Conservation (phyloP, 2,888 invertebrate species). For the Elegia similella region DNA sequence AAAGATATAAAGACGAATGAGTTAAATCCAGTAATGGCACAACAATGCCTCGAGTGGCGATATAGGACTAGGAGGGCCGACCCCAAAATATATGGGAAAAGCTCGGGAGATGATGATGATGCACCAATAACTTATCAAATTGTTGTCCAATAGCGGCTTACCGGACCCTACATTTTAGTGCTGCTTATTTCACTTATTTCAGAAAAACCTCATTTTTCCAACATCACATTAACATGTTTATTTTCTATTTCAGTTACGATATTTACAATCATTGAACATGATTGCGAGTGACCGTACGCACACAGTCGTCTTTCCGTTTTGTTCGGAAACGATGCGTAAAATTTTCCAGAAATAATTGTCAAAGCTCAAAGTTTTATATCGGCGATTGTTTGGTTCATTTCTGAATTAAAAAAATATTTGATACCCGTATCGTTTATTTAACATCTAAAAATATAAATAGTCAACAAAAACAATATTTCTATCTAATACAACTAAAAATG, state of each 20-base stretch:
- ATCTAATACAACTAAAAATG: no score
- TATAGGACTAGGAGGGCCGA: no score
- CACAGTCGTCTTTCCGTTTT: constrained; percentile 93
- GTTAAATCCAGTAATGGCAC: no score
- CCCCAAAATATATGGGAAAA: no score
- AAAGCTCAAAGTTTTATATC: constrained; percentile 14
- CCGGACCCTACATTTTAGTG: no score
- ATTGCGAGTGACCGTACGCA: constrained; percentile 95
- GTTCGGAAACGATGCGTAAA: constrained; percentile 83
- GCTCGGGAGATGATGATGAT: no score
- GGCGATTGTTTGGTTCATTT: constrained; percentile 27
- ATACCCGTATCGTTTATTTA: constrained; percentile 14
- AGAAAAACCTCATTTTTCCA: no score
- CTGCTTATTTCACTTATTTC: no score
- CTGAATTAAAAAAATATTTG: constrained; percentile 25
- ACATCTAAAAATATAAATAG: constrained; percentile 39
- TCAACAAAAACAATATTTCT: constrained; percentile 29
- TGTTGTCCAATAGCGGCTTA: no score
- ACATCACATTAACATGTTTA: neutral
- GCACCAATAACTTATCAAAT: no score
- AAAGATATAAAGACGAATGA: no score
- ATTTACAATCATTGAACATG: constrained; percentile 91
- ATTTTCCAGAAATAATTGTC: constrained; percentile 34
- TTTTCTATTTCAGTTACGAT: constrained; percentile 81
- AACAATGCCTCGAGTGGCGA: no score